Percentiles rank a stretch among this genome's conserved stretches.
These are phyloP conservation scores for Australoheros scitulus DNA, from an alignment of 2,113 vertebrate genomes.

Conservation along the genomic window DNA sequence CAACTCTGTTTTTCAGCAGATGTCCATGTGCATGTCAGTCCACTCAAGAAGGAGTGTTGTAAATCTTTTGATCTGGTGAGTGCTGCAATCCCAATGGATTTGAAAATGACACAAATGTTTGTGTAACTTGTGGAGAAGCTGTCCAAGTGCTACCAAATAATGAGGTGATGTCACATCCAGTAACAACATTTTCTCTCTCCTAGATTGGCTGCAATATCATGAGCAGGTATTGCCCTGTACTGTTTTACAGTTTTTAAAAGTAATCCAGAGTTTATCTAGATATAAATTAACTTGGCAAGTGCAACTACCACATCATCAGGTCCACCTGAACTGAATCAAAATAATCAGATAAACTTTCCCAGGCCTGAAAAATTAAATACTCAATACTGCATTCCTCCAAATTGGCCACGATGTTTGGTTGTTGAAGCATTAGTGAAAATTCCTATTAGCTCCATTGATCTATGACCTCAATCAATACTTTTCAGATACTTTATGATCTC, in stretches of 20 bases:
- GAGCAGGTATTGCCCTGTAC: neutral
- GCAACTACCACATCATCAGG: neutral
- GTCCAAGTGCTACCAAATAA: neutral
- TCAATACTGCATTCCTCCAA: neutral
- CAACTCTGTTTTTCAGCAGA: neutral
- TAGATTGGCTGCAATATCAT: neutral
- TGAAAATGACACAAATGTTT: neutral
- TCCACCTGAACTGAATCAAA: neutral
- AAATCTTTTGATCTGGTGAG: neutral
- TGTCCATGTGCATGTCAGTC: neutral
- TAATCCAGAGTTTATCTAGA: neutral
- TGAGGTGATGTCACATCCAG: neutral
- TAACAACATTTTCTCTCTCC: neutral
- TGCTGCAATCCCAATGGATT: neutral
- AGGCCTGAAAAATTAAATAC: neutral
- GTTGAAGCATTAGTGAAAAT: neutral
- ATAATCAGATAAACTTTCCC: too few species aligned
- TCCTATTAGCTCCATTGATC: too few species aligned
- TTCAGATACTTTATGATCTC: too few species aligned
- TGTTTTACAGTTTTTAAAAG: neutral
- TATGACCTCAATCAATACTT: too few species aligned
- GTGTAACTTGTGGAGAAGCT: neutral
- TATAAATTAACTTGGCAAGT: neutral
- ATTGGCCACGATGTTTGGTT: neutral
- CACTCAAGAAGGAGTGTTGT: neutral